These are phyloP conservation scores for Aspidiotus destructor DNA, from an alignment of 2,888 invertebrate genomes.

Conservation along the genomic window DNA sequence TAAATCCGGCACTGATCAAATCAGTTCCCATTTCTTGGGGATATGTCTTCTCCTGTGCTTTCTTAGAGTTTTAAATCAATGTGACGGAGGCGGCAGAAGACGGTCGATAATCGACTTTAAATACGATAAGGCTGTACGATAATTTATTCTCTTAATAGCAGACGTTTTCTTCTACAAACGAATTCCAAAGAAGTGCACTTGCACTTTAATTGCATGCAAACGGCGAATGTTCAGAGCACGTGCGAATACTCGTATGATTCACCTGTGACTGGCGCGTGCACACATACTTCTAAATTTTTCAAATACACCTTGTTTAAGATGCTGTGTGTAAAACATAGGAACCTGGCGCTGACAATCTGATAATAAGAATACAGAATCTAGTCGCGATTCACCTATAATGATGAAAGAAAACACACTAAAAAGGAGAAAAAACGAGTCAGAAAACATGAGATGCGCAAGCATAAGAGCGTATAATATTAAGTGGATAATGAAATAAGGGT, in stretches of 20 bases:
- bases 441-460: neutral
- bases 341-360: neutral
- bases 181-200: no score
- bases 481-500: conserved; percentile 2
- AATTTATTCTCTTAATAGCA: no score
- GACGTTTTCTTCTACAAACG: no score
- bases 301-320: neutral
- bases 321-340: neutral
- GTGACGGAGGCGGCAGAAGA: no score
- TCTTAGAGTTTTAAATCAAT: no score
- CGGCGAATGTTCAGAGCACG: neutral
- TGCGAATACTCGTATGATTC: neutral
- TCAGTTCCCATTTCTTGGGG: no score
- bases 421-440: neutral
- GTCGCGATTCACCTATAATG: conserved; percentile 2
- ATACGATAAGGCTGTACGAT: no score
- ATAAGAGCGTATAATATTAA: neutral
- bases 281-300: neutral
- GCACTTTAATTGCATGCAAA: no score
- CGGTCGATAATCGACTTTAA: no score
- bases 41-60: no score
- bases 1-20: no score
- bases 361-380: conserved; percentile 1
- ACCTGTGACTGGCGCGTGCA: neutral
- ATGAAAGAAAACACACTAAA: neutral